Base-by-base conservation (phyloP, 2,888 invertebrate species). In the Acanthosepion lycidas region DNA sequence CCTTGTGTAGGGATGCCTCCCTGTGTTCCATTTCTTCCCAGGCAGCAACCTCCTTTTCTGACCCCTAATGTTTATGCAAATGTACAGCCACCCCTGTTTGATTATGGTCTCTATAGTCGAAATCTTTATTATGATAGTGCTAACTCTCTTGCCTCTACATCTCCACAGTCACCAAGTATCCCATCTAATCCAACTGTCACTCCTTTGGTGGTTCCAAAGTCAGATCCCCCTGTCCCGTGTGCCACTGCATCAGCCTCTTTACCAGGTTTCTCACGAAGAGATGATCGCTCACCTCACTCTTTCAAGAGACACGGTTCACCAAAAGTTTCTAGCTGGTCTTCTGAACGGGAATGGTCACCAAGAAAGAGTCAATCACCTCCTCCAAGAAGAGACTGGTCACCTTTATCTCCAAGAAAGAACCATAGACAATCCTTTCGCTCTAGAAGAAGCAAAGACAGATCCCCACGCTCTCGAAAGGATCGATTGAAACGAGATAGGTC, bases 11-110 rank as follows among this genome's bases (percentile, higher is more conserved):
- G n/a, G 28, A 33, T 53, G 23, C 33, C 94, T 55, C 42, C 49
- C 20, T 59, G 64, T 94, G 93, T 28, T 33, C 93, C 94, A n/a
- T 93, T 64, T 33, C 78, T 78, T 55, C 59, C 78, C 53, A 42
- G 55, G 51, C 49, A 48, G 33, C 94, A 93, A 15, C 12, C 93
- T n/a, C 53, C 93, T 51, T 53, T n/a, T 53, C 1, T 9, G 15
- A 28, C 53, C 53, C 51, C 48, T 51, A 78, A 78, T 78, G 6
- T 78, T 78, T n/a, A 78, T 78, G n/a, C n/a, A 15, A 78, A 78
- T 78, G n/a, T 78, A n/a, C 78, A 78, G n/a, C 51, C 49, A 93
- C 51, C 33, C 6, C 53, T 53, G 4, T 53, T 53, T 53, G 49
- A 53, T 28, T 53, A 26, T 20, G 42, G n/a, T 53, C n/a, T 49